Percentiles rank a stretch among this genome's conserved stretches.
Conservation (phyloP, 1,140 invertebrate species). For the Ostrea denselamellosa region DNA sequence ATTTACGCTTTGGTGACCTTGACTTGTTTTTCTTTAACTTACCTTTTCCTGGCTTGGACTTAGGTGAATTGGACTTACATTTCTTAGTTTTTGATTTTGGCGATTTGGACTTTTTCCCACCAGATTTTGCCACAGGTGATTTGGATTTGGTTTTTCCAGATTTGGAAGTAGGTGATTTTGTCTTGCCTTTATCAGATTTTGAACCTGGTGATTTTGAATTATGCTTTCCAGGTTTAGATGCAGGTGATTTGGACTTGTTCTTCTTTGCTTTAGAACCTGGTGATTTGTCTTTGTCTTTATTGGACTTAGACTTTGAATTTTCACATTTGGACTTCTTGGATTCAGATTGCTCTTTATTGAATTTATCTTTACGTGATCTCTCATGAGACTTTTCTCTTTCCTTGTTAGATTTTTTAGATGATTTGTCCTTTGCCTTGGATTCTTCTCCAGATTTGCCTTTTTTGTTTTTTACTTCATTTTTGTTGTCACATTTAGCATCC, state of each 20-base stretch:
- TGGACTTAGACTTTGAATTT: slow-evolving; percentile 18
- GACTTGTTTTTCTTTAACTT: not conserved
- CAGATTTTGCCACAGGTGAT: not conserved
- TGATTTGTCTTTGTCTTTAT: not conserved
- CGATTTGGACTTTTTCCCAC: not conserved
- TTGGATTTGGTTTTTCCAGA: not conserved
- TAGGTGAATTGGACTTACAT: slow-evolving; percentile 34
- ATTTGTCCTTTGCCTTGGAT: not conserved
- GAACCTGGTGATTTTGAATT: not conserved
- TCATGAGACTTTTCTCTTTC: not conserved
- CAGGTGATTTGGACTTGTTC: slow-evolving; percentile 20
- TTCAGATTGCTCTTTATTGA: not conserved
- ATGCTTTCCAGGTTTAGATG: not conserved
- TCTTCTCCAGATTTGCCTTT: not conserved
- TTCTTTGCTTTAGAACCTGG: not conserved
- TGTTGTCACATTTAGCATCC: not conserved
- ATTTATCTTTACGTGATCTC: slow-evolving; percentile 22
- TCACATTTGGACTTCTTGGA: not conserved
- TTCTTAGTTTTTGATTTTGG: not conserved
- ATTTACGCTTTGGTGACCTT: slow-evolving; percentile 24
- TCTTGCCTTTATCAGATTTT: not conserved
- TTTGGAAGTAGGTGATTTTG: not conserved
- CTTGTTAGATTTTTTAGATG: not conserved
- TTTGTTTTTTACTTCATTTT: not conserved
- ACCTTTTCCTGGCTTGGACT: not conserved